Evolutionary conservation across 2,113 vertebrate species (phyloP).

Genomic region (Chionomys nivalis): DNA sequence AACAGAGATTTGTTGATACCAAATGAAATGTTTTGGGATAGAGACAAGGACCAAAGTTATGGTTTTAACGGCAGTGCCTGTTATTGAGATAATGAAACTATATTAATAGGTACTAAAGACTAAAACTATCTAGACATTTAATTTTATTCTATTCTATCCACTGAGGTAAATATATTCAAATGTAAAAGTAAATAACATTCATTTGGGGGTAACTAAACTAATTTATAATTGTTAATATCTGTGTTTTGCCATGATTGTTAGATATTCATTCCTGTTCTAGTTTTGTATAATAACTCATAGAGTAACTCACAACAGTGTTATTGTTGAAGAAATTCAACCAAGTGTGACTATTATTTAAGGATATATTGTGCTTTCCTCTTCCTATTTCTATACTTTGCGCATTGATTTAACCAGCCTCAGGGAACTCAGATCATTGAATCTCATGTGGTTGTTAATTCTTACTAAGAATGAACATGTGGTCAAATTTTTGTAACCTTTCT

Average conservation of each 20-base stretch:
- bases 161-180: not conserved
- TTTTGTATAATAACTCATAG: not conserved
- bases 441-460: not conserved
- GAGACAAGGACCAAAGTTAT: not conserved
- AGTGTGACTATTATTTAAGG: not conserved
- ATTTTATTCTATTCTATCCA: not conserved
- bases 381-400: not conserved
- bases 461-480: not conserved
- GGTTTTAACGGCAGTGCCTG: accelerated
- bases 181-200: not conserved
- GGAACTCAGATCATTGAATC: not conserved
- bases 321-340: not conserved
- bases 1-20: not conserved
- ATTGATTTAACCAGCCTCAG: not conserved
- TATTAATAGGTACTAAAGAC: not conserved
- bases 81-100: not conserved
- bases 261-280: not conserved
- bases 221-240: not conserved
- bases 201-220: not conserved
- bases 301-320: not conserved
- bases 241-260: not conserved
- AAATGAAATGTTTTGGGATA: not conserved
- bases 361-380: not conserved
- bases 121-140: not conserved
- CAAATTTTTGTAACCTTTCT: too few species aligned